Percentiles rank a stretch among this genome's conserved stretches.
phyloP scores from a whole-genome alignment of 2,113 vertebrate species.

The Bagarius yarrelli region DNA sequence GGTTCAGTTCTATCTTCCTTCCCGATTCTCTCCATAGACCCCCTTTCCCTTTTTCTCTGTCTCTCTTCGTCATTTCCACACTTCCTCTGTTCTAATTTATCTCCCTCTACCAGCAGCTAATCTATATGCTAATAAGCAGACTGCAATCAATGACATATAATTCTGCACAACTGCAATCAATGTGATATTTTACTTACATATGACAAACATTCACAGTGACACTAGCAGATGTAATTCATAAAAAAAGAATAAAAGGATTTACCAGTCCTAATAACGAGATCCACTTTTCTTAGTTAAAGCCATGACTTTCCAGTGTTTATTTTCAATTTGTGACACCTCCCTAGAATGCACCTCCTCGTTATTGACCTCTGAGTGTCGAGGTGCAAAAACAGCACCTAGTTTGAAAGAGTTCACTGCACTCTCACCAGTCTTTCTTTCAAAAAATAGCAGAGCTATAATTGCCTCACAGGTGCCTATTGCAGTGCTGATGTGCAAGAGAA shows the following conservation, averaged over 20 bases:
- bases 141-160: conserved; percentile 77
- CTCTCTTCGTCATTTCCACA: conserved; percentile 44
- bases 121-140: conserved; percentile 90
- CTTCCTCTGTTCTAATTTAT: conserved; percentile 49
- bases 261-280: conserved; percentile 23
- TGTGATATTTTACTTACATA: conserved; percentile 69
- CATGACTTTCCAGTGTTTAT: conserved; percentile 26
- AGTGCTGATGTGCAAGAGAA: conserved; percentile 30
- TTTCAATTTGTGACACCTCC: conserved; percentile 34
- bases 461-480: conserved; percentile 13
- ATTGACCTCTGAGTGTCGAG: conserved; percentile 16
- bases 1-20: neutral
- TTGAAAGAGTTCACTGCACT: neutral
- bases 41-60: conserved; percentile 30
- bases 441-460: conserved; percentile 16
- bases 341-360: neutral
- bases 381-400: conserved; percentile 19
- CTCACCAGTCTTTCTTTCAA: neutral
- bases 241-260: conserved; percentile 60
- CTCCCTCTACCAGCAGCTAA: conserved; percentile 73
- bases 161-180: conserved; percentile 78
- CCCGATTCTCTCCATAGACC: neutral
- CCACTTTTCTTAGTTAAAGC: conserved; percentile 24
- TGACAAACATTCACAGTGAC: conserved; percentile 69
- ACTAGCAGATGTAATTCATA: conserved; percentile 50